These are phyloP conservation scores for Semaprochilodus insignis DNA, from an alignment of 2,797 vertebrate species.

Conservation along the genomic window DNA sequence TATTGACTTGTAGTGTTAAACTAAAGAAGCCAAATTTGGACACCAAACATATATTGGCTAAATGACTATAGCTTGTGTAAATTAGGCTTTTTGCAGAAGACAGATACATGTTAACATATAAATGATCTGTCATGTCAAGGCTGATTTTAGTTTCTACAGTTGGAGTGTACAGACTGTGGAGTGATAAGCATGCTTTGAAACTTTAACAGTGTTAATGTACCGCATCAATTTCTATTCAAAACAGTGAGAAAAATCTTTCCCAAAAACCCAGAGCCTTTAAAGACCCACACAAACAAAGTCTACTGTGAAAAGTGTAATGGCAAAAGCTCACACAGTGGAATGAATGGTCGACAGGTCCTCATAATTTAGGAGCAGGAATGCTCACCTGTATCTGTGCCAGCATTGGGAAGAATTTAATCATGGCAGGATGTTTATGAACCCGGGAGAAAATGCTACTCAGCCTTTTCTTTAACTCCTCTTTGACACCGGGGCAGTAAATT, in stretches of 20 bases:
- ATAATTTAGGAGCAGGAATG: conserved; percentile 27
- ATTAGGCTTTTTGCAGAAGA: no score
- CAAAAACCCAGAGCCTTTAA: not conserved
- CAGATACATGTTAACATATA: no score
- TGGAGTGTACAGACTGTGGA: no score
- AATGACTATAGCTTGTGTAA: no score
- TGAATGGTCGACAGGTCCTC: not conserved
- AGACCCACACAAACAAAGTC: not conserved
- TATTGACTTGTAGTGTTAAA: no score
- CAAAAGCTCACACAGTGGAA: not conserved
- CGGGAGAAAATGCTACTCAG: conserved; percentile 44
- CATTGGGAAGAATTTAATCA: conserved; percentile 39
- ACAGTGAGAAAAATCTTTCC: not conserved
- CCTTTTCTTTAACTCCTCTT: conserved; percentile 41
- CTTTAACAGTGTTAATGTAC: not conserved
- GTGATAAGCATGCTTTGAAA: no score
- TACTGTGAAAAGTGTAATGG: not conserved
- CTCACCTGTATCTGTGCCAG: conserved; percentile 29
- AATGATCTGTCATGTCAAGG: no score
- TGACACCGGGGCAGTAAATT: conserved; percentile 29
- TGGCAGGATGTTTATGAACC: conserved; percentile 44
- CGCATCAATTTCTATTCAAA: not conserved
- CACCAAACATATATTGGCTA: no score
- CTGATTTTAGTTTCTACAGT: no score
- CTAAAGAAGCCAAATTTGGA: no score